These are phyloP conservation scores for Lysiphlebus fabarum DNA, from an alignment of 1,140 invertebrate genomes.

Conservation along the genomic window DNA sequence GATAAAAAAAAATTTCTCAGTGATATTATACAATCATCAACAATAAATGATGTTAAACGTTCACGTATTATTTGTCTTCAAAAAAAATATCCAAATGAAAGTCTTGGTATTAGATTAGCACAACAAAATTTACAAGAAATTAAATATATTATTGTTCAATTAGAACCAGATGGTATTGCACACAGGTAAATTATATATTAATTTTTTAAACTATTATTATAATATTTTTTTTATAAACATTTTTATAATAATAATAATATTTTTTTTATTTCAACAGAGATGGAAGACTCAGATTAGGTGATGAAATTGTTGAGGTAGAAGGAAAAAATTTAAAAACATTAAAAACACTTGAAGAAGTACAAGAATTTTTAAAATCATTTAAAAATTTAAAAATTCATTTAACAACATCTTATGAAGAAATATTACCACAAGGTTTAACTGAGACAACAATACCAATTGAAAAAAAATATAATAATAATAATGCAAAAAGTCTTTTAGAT, in stretches of 20 bases:
- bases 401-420: constrained; percentile 50
- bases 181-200: constrained; percentile 60
- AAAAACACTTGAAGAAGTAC: constrained; percentile 64
- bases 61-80: constrained; percentile 47
- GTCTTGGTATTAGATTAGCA: constrained; percentile 67
- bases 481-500: constrained; percentile 40
- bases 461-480: too few species aligned
- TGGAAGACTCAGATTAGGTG: constrained; percentile 73
- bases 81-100: constrained; percentile 64
- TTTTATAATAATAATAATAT: background rate
- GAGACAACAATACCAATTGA: constrained; percentile 28
- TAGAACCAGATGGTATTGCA: constrained; percentile 77
- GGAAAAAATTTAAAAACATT: constrained; percentile 74
- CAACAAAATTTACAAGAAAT: constrained; percentile 65
- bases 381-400: constrained; percentile 43
- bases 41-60: constrained; percentile 41
- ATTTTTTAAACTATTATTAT: too few species aligned
- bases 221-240: background rate
- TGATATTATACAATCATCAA: constrained; percentile 47
- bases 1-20: constrained; percentile 50
- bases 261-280: constrained; percentile 59
- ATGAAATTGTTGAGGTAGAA: constrained; percentile 85
- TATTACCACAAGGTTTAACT: constrained; percentile 44
- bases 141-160: constrained; percentile 77
- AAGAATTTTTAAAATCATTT: constrained; percentile 51